These are phyloP conservation scores for Perccottus glenii DNA, from an alignment of 2,113 vertebrate genomes.

Conservation along the genomic window DNA sequence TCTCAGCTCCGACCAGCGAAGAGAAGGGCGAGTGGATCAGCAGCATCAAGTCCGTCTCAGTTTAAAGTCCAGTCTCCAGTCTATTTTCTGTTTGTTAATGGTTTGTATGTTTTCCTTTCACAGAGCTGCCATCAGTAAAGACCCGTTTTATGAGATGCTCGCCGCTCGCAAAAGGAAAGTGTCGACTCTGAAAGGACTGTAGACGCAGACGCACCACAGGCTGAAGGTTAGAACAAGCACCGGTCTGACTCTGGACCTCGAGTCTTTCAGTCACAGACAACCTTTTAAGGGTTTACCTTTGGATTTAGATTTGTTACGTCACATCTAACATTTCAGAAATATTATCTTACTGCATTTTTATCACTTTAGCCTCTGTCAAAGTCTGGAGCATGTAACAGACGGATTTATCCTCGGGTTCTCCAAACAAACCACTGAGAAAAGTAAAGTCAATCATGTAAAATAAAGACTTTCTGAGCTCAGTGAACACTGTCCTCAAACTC, in stretches of 20 bases:
- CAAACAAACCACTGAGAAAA: too few species aligned
- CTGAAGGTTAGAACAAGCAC: not conserved
- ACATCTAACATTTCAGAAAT: too few species aligned
- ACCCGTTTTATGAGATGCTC: slow-evolving; percentile 99
- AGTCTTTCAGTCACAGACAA: too few species aligned
- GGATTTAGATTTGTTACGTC: too few species aligned
- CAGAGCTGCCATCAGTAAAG: slow-evolving; percentile 96
- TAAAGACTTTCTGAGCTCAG: too few species aligned
- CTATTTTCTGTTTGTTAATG: not conserved
- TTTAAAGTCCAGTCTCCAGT: not conserved
- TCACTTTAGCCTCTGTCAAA: too few species aligned
- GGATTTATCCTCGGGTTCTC: too few species aligned
- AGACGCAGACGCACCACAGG: slow-evolving; percentile 29
- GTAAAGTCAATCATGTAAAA: too few species aligned
- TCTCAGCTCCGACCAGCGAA: slow-evolving; percentile 91
- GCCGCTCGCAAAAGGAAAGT: slow-evolving; percentile 97
- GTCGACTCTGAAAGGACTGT: slow-evolving; percentile 90
- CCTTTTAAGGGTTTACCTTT: too few species aligned
- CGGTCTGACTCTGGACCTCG: not conserved
- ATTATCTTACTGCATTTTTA: too few species aligned
- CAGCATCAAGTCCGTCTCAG: slow-evolving; percentile 89
- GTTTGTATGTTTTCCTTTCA: not conserved
- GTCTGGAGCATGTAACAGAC: too few species aligned
- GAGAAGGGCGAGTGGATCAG: slow-evolving; percentile 98
- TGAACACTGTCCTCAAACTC: too few species aligned